Percentiles rank a stretch among this genome's conserved stretches.
These are phyloP conservation scores for Pterophyllum scalare DNA, from an alignment of 2,113 vertebrate genomes.

Conservation along the genomic window DNA sequence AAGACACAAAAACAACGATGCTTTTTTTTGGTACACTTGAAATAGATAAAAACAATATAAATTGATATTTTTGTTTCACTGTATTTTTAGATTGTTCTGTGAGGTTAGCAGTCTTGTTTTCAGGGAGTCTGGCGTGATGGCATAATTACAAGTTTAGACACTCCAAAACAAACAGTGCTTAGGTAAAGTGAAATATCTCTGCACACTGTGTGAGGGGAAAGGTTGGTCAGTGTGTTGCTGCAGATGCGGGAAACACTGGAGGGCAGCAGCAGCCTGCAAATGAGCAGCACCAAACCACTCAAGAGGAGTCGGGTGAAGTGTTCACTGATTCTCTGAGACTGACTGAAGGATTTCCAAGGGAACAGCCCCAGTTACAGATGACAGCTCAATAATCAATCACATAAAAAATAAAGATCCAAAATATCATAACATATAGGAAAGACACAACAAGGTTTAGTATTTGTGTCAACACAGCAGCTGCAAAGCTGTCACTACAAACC, in stretches of 20 bases:
- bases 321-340: not conserved
- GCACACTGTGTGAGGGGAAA: not conserved
- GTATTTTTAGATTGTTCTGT: not conserved
- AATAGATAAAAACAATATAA: not conserved
- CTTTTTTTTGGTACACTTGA: not conserved
- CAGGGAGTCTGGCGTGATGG: too few species aligned
- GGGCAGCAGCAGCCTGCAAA: conserved; percentile 63
- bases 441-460: not conserved
- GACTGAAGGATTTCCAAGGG: not conserved
- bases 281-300: conserved; percentile 2
- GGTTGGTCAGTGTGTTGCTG: conserved; percentile 3
- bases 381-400: conserved; percentile 20
- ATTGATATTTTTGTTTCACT: not conserved
- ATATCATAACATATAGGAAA: not conserved
- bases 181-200: too few species aligned
- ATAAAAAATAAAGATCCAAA: not conserved
- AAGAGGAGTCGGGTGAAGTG: not conserved
- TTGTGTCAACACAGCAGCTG: not conserved
- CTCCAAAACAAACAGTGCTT: not conserved
- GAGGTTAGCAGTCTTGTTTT: not conserved
- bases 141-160: too few species aligned
- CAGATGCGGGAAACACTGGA: conserved; percentile 41
- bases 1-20: not conserved
- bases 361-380: not conserved
- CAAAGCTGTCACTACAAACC: not conserved